Conservation (phyloP, 2,888 invertebrate genomes). For the Dusona sp. region DNA sequence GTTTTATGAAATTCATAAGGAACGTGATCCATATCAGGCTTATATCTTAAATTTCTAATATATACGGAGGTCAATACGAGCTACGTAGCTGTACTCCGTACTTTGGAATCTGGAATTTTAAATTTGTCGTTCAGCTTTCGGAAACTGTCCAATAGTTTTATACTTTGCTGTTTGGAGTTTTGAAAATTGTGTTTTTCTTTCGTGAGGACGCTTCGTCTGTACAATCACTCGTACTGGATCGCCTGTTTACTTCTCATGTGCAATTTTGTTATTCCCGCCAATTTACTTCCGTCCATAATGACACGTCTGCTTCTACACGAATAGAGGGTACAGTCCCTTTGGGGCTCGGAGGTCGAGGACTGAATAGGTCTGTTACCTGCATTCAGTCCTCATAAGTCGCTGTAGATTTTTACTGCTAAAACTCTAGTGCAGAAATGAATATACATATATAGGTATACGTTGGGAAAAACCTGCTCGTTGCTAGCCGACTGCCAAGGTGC, state of each 20-base stretch:
- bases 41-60: background rate
- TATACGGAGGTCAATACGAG: background rate
- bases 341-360: conserved; percentile 64
- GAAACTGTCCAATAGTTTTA: background rate
- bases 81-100: background rate
- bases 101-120: background rate
- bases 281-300: conserved; percentile 17
- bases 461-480: conserved; percentile 49
- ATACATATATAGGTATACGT: conserved; percentile 15
- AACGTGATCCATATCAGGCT: conserved; percentile 36
- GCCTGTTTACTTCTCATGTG: background rate
- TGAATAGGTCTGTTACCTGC: conserved; percentile 29
- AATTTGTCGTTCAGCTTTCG: background rate
- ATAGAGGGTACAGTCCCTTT: conserved; percentile 37
- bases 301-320: background rate
- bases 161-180: background rate
- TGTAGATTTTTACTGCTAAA: background rate
- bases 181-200: background rate
- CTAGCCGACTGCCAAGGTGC: conserved; percentile 49
- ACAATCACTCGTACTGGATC: conserved; percentile 5
- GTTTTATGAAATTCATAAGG: conserved; percentile 26
- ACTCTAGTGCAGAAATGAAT: background rate
- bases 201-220: background rate
- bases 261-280: conserved; percentile 20
- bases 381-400: background rate